A percentile compares a stretch with the other conserved stretches of the same genome.
Evolutionary conservation across 2,113 vertebrate species (phyloP).

Genomic region (Ophthalmotilapia sp.): DNA sequence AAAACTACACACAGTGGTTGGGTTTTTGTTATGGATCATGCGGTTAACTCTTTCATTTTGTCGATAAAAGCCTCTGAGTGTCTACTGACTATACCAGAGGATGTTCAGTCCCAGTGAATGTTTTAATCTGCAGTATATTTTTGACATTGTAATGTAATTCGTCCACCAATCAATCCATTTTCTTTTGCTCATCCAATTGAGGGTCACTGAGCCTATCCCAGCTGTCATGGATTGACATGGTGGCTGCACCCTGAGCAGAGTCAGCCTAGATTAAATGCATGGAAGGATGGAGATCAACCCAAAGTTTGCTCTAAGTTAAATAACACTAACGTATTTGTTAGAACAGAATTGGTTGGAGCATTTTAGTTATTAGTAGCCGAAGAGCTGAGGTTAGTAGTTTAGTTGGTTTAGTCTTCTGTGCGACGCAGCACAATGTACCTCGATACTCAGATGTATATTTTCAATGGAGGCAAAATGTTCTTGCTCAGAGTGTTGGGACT

Average conservation of each 20-base stretch:
- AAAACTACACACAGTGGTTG: background rate
- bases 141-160: background rate
- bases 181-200: background rate
- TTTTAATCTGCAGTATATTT: background rate
- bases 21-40: background rate
- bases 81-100: background rate
- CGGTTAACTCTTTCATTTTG: background rate
- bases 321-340: background rate
- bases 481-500: slow-evolving; percentile 64
- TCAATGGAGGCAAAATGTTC: slow-evolving; percentile 66
- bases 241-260: background rate
- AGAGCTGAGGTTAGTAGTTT: slow-evolving; percentile 27
- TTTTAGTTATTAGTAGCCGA: background rate
- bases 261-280: background rate
- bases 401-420: slow-evolving; percentile 3
- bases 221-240: background rate
- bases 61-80: background rate
- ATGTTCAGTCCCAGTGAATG: background rate
- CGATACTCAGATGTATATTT: slow-evolving; percentile 65
- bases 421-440: slow-evolving; percentile 67
- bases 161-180: background rate
- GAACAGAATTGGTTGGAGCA: background rate
- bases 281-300: background rate
- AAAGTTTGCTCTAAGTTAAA: background rate
- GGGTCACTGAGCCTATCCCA: background rate